Conservation (phyloP, 2,113 vertebrate genomes). For the Bungarus multicinctus region DNA sequence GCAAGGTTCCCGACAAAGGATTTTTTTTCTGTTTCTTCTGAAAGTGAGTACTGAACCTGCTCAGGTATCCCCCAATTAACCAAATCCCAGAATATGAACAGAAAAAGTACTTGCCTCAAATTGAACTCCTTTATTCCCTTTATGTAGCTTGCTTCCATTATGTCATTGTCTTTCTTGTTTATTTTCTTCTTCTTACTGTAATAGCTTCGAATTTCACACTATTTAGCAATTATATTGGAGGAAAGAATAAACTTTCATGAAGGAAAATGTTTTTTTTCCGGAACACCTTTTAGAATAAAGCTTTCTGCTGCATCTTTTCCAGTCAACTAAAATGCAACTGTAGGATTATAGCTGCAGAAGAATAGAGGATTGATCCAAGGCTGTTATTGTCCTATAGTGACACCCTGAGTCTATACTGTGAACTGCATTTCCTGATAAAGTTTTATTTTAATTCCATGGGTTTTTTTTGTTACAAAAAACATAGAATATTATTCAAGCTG, state of each 20-base stretch:
- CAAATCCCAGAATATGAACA: conserved; percentile 49
- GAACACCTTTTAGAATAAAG: neutral
- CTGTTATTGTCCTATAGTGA: conserved; percentile 33
- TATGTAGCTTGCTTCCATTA: conserved; percentile 23
- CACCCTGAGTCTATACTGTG: conserved; percentile 24
- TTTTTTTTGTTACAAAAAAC: neutral
- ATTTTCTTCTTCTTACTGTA: neutral
- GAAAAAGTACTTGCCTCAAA: conserved; percentile 50
- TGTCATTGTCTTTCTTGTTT: neutral
- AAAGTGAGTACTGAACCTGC: conserved; percentile 51
- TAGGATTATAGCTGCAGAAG: neutral
- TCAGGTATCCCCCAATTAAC: conserved; percentile 17
- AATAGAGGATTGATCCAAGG: neutral
- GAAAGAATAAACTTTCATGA: neutral
- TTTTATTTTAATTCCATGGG: neutral
- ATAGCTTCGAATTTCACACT: conserved; percentile 1
- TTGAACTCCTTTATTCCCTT: neutral
- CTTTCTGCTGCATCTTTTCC: conserved; percentile 26
- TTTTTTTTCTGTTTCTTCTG: conserved; percentile 53
- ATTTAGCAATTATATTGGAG: neutral
- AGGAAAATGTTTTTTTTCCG: neutral
- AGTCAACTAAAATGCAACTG: neutral
- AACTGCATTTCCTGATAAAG: conserved; percentile 15
- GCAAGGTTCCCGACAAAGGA: conserved; percentile 56
- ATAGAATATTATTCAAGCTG: neutral